phyloP scores from a whole-genome alignment of 1,140 invertebrate species.

The Tetranychus cinnabarinus region DNA sequence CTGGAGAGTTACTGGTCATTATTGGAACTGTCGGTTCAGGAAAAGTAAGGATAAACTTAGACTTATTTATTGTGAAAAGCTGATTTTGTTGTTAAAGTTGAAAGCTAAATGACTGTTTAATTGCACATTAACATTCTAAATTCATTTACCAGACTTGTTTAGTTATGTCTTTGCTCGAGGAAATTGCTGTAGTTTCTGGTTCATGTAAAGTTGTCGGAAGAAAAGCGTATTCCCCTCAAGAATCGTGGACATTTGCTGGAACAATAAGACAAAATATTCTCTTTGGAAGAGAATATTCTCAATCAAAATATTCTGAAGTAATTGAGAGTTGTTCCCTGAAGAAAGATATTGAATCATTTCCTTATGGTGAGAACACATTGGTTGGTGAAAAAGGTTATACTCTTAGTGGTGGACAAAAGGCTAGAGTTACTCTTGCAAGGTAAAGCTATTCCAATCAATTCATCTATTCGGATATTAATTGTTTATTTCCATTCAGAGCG shows the following conservation, averaged over 20 bases:
- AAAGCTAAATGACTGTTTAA: no score
- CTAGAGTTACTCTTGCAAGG: conserved; percentile 43
- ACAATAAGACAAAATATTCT: conserved; percentile 53
- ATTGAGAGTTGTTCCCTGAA: conserved; percentile 14
- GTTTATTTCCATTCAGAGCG: conserved; percentile 15
- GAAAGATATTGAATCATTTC: conserved; percentile 20
- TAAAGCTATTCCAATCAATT: neutral
- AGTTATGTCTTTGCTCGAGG: conserved; percentile 43
- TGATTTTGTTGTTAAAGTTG: conserved; percentile 25
- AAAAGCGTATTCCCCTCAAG: conserved; percentile 52
- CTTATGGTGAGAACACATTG: conserved; percentile 34
- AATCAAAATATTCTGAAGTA: conserved; percentile 44
- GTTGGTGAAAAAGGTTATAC: conserved; percentile 44
- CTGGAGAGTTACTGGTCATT: neutral
- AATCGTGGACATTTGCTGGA: conserved; percentile 50
- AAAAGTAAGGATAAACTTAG: neutral
- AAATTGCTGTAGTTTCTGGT: neutral
- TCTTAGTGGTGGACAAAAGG: conserved; percentile 53
- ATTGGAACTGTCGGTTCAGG: neutral
- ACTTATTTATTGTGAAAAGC: neutral
- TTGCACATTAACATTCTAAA: conserved; percentile 24
- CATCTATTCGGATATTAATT: neutral
- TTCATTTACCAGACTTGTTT: conserved; percentile 42
- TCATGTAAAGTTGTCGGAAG: neutral
- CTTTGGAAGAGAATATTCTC: conserved; percentile 43